Percentiles rank a stretch among this genome's conserved stretches.
These are phyloP conservation scores for Clinocottus analis DNA, from an alignment of 2,113 vertebrate genomes.

Conservation along the genomic window DNA sequence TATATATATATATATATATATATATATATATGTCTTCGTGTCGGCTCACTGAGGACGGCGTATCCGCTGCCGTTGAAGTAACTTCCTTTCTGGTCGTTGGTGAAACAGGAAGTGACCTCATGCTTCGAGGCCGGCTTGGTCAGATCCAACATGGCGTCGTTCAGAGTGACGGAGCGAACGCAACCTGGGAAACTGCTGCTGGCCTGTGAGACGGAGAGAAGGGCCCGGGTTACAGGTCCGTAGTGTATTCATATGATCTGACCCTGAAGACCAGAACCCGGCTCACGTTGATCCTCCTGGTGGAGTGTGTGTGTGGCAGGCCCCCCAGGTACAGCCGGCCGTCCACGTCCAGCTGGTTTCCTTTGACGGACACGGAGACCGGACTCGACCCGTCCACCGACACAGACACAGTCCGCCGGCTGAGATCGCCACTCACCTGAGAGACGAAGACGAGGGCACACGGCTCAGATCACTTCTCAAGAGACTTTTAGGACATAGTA, in stretches of 20 bases:
- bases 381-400: constrained; percentile 81
- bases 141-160: constrained; percentile 80
- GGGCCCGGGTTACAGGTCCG: neutral
- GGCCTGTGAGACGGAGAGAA: constrained; percentile 77
- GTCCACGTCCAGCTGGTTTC: constrained; percentile 91
- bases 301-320: constrained; percentile 81
- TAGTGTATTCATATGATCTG: too few species aligned
- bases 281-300: constrained; percentile 56
- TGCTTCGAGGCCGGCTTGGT: constrained; percentile 75
- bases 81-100: constrained; percentile 85
- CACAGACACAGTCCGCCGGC: constrained; percentile 36
- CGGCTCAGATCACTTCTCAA: too few species aligned
- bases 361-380: constrained; percentile 70
- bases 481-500: too few species aligned
- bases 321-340: constrained; percentile 90
- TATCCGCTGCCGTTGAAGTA: constrained; percentile 93
- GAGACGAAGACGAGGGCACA: neutral
- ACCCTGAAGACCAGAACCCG: neutral
- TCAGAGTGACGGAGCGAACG: constrained; percentile 84
- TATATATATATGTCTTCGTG: too few species aligned
- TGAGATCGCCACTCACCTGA: constrained; percentile 64
- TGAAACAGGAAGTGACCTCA: constrained; percentile 87
- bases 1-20: too few species aligned
- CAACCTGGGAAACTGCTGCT: constrained; percentile 91
- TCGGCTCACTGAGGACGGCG: constrained; percentile 86